These are phyloP conservation scores for Takifugu ocellatus DNA, from an alignment of 2,797 vertebrate genomes.

Conservation along the genomic window DNA sequence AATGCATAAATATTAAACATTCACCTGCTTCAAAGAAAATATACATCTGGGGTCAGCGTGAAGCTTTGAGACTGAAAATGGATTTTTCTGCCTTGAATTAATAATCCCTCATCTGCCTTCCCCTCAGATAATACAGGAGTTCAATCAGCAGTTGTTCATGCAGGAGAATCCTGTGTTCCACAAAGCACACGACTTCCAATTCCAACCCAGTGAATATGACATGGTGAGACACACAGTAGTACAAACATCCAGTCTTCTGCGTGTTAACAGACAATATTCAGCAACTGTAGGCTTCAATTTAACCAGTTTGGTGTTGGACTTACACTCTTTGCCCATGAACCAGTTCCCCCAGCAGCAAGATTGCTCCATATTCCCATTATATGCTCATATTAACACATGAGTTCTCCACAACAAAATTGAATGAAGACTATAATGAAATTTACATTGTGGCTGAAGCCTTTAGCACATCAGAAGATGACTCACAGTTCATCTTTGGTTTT, in stretches of 20 bases:
- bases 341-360: constrained; percentile 18
- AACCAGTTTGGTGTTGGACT: background rate
- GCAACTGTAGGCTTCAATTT: background rate
- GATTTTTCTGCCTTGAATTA: constrained; percentile 1
- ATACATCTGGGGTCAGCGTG: background rate
- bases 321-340: constrained; percentile 40
- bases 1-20: background rate
- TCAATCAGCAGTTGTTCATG: constrained; percentile 93
- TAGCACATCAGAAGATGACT: constrained; percentile 4
- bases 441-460: background rate
- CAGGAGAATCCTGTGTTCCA: constrained; percentile 93
- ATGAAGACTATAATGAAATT: constrained; percentile 13
- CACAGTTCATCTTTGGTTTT: constrained; percentile 10
- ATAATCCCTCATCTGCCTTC: constrained; percentile 1
- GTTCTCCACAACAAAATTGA: background rate
- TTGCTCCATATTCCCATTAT: background rate
- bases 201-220: constrained; percentile 94
- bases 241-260: background rate
- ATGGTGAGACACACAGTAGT: constrained; percentile 75
- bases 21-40: background rate
- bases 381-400: background rate
- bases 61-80: background rate
- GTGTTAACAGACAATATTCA: background rate
- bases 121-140: constrained; percentile 89
- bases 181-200: constrained; percentile 93